phyloP scores from a whole-genome alignment of 2,888 invertebrate species.

The Drosophila siamana region DNA sequence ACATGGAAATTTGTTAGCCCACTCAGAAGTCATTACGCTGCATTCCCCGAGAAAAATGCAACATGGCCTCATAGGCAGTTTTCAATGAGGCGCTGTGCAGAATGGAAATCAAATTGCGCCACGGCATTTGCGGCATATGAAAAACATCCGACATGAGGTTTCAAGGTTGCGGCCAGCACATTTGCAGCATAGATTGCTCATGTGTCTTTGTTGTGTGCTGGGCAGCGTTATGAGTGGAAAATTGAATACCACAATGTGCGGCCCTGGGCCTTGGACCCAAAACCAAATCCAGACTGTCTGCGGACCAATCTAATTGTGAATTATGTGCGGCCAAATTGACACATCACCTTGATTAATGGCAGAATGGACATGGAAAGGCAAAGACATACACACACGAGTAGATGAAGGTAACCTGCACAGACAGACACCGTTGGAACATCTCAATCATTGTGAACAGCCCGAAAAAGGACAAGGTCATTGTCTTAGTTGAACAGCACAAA shows the following conservation, averaged over 20 bases:
- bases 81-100: background rate
- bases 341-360: slow-evolving; percentile 69
- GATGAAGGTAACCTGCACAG: slow-evolving; percentile 19
- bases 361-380: background rate
- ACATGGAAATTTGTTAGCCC: slow-evolving; percentile 9
- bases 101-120: slow-evolving; percentile 22
- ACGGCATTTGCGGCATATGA: slow-evolving; percentile 25
- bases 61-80: background rate
- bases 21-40: background rate
- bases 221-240: slow-evolving; percentile 10
- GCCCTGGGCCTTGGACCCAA: too few species aligned
- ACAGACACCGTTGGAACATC: slow-evolving; percentile 13
- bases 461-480: slow-evolving; percentile 45
- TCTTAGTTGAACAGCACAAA: slow-evolving; percentile 31
- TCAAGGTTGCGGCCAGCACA: slow-evolving; percentile 32
- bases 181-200: slow-evolving; percentile 8
- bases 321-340: slow-evolving; percentile 65
- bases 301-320: slow-evolving; percentile 55
- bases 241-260: background rate
- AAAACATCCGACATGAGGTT: slow-evolving; percentile 7
- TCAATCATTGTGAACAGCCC: slow-evolving; percentile 42
- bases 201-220: background rate
- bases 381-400: background rate
- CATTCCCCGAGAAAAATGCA: background rate
- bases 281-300: slow-evolving; percentile 2